phyloP scores from a whole-genome alignment of 2,797 vertebrate species.

The Xenentodon cancila region DNA sequence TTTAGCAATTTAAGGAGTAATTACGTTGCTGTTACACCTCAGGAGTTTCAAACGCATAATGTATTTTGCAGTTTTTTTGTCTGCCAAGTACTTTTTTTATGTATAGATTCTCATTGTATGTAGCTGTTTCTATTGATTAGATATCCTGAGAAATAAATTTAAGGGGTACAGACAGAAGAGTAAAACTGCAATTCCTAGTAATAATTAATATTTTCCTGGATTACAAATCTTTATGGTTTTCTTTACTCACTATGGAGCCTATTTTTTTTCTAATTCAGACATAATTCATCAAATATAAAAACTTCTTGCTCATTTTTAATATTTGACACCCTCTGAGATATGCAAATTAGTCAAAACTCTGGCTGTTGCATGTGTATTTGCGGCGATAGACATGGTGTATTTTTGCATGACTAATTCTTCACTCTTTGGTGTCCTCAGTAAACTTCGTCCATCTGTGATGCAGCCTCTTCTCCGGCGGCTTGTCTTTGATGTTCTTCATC shows the following conservation, averaged over 20 bases:
- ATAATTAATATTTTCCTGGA: no score
- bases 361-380: not conserved
- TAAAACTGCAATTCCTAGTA: no score
- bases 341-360: constrained; percentile 21
- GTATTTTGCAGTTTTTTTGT: not conserved
- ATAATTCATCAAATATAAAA: constrained; percentile 40
- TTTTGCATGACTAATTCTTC: constrained; percentile 28
- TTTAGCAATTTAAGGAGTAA: not conserved
- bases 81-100: no score
- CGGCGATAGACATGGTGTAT: constrained; percentile 10
- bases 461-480: constrained; percentile 91
- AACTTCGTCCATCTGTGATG: constrained; percentile 91
- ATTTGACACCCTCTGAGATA: constrained; percentile 20
- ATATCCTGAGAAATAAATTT: no score
- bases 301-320: constrained; percentile 33
- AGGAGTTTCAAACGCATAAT: not conserved
- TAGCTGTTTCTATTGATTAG: no score
- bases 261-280: constrained; percentile 32
- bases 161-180: no score
- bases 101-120: no score
- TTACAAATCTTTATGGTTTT: no score
- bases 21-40: no score
- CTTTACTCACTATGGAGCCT: constrained; percentile 17
- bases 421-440: constrained; percentile 72
- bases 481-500: constrained; percentile 89